These are phyloP conservation scores for Digitonthophagus gazella DNA, from an alignment of 2,888 invertebrate species.

Conservation along the genomic window DNA sequence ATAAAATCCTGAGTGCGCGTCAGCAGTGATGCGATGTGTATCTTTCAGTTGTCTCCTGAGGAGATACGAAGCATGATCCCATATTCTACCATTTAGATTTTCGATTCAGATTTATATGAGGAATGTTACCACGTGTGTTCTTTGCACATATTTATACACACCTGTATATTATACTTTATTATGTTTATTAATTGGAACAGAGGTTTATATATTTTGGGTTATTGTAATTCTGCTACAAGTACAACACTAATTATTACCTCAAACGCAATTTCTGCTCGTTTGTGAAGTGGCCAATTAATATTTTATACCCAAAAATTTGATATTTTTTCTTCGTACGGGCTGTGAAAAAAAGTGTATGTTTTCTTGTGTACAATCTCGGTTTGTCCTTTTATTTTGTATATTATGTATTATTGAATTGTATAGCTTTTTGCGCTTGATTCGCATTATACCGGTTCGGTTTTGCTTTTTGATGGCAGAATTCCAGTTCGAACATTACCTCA, in stretches of 20 bases:
- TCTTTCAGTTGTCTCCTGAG: no score
- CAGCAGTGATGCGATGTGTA: no score
- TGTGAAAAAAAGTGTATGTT: conserved; percentile 4
- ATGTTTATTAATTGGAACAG: neutral
- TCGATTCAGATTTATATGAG: no score
- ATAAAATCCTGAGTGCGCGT: no score
- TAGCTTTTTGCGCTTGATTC: neutral
- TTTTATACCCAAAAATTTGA: neutral
- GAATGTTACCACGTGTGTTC: no score
- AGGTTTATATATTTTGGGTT: neutral
- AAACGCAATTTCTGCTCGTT: neutral
- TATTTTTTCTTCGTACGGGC: conserved; percentile 8
- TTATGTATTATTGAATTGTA: neutral
- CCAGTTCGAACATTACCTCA: conserved; percentile 2
- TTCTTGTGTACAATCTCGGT: no score
- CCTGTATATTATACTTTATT: conserved; percentile 5
- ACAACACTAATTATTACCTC: neutral
- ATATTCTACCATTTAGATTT: no score
- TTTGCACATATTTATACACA: no score
- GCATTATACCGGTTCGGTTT: neutral
- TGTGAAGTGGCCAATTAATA: neutral
- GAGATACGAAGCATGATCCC: no score
- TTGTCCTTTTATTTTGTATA: no score
- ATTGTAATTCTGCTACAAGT: neutral
- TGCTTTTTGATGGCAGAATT: neutral